These are phyloP conservation scores for Erythrolamprus reginae DNA, from an alignment of 2,113 vertebrate species.

Conservation along the genomic window DNA sequence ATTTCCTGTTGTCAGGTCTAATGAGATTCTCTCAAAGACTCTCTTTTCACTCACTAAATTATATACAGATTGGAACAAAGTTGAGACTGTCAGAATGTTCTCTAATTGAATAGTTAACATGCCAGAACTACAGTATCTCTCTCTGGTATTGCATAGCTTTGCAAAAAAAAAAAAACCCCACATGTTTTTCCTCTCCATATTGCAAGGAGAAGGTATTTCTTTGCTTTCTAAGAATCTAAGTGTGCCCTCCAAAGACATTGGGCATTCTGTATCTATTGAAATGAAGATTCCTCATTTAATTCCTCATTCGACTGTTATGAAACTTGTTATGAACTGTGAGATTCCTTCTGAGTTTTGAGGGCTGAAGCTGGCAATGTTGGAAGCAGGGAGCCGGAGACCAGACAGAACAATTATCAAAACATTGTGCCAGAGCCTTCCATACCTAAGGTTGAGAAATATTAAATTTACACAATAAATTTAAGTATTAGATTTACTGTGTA, in stretches of 20 bases:
- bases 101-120: not conserved
- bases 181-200: too few relatives aligned
- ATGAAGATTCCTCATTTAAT: not conserved
- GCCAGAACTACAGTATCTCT: not conserved
- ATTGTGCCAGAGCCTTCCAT: not conserved
- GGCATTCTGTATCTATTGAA: not conserved
- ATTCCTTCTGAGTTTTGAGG: not conserved
- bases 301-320: too few relatives aligned
- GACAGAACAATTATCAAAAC: not conserved
- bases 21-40: not conserved
- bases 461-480: too few relatives aligned
- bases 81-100: not conserved
- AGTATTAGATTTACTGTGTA: not conserved
- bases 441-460: not conserved
- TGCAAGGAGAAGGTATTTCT: not conserved
- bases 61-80: not conserved
- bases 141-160: not conserved
- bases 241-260: not conserved
- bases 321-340: not conserved
- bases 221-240: not conserved
- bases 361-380: not conserved
- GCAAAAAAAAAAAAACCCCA: not conserved
- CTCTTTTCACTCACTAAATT: not conserved
- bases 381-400: not conserved
- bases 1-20: not conserved